phyloP scores from a whole-genome alignment of 2,888 invertebrate species.

The Temnothorax rugatulus region DNA sequence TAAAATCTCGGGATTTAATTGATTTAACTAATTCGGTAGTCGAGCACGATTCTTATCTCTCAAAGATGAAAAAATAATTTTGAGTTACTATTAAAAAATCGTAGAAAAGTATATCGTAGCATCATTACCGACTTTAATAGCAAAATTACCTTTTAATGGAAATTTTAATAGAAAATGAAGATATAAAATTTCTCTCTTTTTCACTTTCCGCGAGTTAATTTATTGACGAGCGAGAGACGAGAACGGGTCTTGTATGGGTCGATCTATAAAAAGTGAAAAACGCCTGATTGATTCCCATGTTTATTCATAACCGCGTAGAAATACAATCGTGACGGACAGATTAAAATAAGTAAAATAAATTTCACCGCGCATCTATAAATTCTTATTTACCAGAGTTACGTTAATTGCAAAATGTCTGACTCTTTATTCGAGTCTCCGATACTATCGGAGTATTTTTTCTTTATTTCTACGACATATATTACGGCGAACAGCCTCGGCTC shows the following conservation, averaged over 20 bases:
- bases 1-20: not conserved
- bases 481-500: not conserved
- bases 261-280: not conserved
- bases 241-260: not conserved
- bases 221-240: not conserved
- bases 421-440: not conserved
- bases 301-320: not conserved
- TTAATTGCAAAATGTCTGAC: conserved; percentile 6
- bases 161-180: not conserved
- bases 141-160: not conserved
- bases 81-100: not conserved
- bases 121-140: not conserved
- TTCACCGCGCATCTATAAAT: not conserved
- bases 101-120: not conserved
- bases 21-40: conserved; percentile 9
- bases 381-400: not conserved
- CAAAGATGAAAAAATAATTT: not conserved
- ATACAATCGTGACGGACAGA: not conserved
- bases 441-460: not conserved
- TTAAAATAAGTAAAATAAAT: not conserved
- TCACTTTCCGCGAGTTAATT: not conserved
- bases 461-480: not conserved
- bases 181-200: not conserved
- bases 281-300: not conserved
- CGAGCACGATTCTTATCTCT: not conserved